phyloP scores from a whole-genome alignment of 2,888 invertebrate genomes.

The Saturnia pavonia region DNA sequence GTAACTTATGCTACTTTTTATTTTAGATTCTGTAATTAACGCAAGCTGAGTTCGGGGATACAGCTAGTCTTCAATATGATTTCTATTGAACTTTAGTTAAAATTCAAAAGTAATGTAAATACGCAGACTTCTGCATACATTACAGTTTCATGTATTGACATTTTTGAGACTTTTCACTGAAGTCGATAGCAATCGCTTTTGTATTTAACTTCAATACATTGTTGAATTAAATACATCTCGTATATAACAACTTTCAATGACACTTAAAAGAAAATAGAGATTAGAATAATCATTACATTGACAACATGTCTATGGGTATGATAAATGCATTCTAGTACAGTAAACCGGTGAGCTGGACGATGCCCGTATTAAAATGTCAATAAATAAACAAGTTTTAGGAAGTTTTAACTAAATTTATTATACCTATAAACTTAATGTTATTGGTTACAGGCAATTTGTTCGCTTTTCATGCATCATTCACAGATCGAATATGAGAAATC shows the following conservation, averaged over 20 bases:
- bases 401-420: background rate
- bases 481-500: slow-evolving; percentile 7
- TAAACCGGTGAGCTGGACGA: background rate
- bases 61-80: background rate
- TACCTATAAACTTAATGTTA: background rate
- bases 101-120: background rate
- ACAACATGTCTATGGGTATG: too few species aligned
- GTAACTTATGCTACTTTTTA: too few species aligned
- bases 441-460: background rate
- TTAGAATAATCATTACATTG: too few species aligned
- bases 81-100: background rate
- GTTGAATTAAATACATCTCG: background rate
- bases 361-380: background rate
- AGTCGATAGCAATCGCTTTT: background rate
- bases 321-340: too few species aligned
- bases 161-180: background rate
- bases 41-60: too few species aligned
- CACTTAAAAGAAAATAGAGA: background rate
- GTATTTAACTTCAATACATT: background rate
- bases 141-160: background rate
- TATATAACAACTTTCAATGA: background rate
- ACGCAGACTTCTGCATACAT: background rate
- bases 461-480: background rate
- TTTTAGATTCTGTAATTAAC: too few species aligned
- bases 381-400: background rate